Base-by-base conservation (phyloP, 1,140 invertebrate genomes). In the Pentalonia nigronervosa region DNA sequence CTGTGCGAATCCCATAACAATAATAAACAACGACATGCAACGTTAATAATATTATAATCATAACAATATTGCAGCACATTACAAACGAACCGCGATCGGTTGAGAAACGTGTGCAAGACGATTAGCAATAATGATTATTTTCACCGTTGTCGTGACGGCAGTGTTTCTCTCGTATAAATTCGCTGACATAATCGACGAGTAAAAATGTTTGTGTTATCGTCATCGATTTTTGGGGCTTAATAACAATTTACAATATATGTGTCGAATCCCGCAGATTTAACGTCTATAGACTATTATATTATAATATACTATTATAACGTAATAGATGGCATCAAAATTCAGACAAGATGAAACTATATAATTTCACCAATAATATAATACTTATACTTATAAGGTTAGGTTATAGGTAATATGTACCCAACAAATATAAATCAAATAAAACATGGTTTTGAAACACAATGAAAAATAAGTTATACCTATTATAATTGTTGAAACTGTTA, bases 11-110 rank as follows among this genome's bases (percentile, higher is more conserved):
- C 60, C n/a, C 76, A 83, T 84, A 84, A 84, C 21, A 84, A 84
- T 45, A 76, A 76, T 76, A n/a, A n/a, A n/a, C 60, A 76, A 76
- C 60, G 11, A 67, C 60, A 76, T 1, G n/a, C n/a, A 76, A n/a
- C 60, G 60, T 76, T 76, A 76, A n/a, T 76, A 76, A 76, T 76
- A 76, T 76, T n/a, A n/a, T n/a, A n/a, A 76, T 76, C 30, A n/a
- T 76, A 76, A 76, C 30, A n/a, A 76, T 76, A 76, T 76, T 76
- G 60, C n/a, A 76, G 60, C 30, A 76, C 14, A 76, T 76, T 14
- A 76, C n/a, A 76, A 20, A 76, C 30, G n/a, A 76, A n/a, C 60
- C n/a, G 60, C 60, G n/a, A 76, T 76, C 60, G 60, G 14, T n/a
- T 76, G 21, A 76, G 60, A 76, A 76, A 76, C 60, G n/a, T 20